Evolutionary conservation across 2,113 vertebrate genomes (phyloP).

Genomic region (Acrocephalus arundinaceus): DNA sequence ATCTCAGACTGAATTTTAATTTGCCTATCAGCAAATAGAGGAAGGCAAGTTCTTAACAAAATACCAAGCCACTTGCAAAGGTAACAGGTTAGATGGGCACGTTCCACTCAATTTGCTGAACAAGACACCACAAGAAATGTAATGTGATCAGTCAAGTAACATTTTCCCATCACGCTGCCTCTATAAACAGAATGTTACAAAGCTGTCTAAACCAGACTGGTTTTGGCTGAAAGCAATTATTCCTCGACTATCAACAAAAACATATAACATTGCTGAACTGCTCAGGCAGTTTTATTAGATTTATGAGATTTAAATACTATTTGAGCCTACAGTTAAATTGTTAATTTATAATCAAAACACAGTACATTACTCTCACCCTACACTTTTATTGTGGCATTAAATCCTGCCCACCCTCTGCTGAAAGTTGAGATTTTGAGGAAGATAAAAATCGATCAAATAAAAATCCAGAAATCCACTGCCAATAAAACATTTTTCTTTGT

Average conservation of each 20-base stretch:
- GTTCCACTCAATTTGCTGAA: not conserved
- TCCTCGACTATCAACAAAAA: not conserved
- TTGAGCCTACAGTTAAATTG: not conserved
- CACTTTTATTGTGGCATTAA: not conserved
- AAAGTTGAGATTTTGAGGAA: not conserved
- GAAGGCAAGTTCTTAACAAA: not conserved
- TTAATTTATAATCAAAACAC: not conserved
- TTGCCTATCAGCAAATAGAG: not conserved
- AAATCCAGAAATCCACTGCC: not conserved
- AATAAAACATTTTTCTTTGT: not conserved
- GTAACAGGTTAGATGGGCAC: not conserved
- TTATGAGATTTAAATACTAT: not conserved
- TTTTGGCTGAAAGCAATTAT: constrained; percentile 1
- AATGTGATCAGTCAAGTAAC: not conserved
- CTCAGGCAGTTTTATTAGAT: not conserved
- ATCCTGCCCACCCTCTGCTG: not conserved
- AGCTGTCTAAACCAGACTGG: not conserved
- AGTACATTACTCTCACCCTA: not conserved
- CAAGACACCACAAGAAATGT: not conserved
- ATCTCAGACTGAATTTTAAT: not conserved
- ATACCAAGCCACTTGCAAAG: not conserved
- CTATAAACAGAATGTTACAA: not conserved
- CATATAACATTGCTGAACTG: not conserved
- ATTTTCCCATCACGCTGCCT: not conserved
- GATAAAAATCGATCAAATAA: not conserved